These are phyloP conservation scores for Ephestia elutella DNA, from an alignment of 1,140 invertebrate genomes.

Conservation along the genomic window DNA sequence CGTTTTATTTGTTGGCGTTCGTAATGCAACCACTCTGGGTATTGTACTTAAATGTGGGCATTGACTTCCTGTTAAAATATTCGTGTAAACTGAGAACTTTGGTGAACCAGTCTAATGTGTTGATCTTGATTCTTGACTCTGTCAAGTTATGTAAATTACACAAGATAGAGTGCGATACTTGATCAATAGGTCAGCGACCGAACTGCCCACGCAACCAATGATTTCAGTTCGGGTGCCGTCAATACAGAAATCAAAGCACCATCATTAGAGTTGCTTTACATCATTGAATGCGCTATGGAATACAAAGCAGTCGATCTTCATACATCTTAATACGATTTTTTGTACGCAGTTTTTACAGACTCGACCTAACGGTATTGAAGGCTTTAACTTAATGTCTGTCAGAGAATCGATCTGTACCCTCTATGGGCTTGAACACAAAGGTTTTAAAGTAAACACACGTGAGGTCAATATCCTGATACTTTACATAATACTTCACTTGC, in stretches of 20 bases:
- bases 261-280: slow-evolving; percentile 25
- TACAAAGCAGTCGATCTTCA: slow-evolving; percentile 11
- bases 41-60: slow-evolving; percentile 19
- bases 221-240: slow-evolving; percentile 25
- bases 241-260: slow-evolving; percentile 15
- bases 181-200: slow-evolving; percentile 57
- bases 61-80: slow-evolving; percentile 30
- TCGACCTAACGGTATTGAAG: slow-evolving; percentile 28
- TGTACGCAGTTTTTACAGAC: slow-evolving; percentile 15
- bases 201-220: slow-evolving; percentile 32
- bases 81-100: slow-evolving; percentile 34
- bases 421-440: not conserved
- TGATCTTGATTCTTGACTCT: slow-evolving; percentile 54
- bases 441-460: not conserved
- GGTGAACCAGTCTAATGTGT: slow-evolving; percentile 55
- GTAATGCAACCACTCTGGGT: not conserved
- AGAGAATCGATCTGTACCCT: not conserved
- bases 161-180: slow-evolving; percentile 54
- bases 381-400: slow-evolving; percentile 26
- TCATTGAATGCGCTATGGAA: slow-evolving; percentile 14
- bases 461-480: slow-evolving; percentile 2
- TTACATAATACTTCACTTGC: not conserved
- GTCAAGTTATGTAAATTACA: slow-evolving; percentile 70
- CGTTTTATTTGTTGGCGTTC: too few species aligned
- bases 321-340: slow-evolving; percentile 18